Conservation (phyloP, 2,888 invertebrate species). For the Girardia tigrina region DNA sequence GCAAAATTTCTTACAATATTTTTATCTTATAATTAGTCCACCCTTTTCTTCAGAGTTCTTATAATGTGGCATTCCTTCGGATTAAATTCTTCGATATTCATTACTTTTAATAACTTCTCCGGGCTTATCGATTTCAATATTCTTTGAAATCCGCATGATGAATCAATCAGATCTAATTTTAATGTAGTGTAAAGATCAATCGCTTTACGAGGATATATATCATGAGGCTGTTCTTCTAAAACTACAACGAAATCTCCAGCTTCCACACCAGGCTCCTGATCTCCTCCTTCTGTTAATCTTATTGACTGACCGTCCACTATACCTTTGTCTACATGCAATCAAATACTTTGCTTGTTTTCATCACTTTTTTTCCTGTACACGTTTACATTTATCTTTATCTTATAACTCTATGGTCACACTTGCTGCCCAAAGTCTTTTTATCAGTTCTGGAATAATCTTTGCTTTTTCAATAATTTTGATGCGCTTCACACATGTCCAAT, state of each 20-base stretch:
- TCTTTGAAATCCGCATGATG: constrained; percentile 85
- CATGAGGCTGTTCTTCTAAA: constrained; percentile 80
- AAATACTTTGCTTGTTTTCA: no score
- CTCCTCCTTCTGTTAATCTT: constrained; percentile 78
- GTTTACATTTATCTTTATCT: no score
- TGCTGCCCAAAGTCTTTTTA: no score
- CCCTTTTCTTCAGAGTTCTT: constrained; percentile 82
- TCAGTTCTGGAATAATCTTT: no score
- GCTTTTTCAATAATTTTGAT: no score
- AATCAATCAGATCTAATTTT: constrained; percentile 74
- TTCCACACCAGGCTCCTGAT: constrained; percentile 82
- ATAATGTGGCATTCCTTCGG: constrained; percentile 91
- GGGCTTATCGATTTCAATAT: no score
- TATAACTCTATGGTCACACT: no score
- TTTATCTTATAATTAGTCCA: constrained; percentile 68
- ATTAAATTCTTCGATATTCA: constrained; percentile 70
- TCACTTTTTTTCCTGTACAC: no score
- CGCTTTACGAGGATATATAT: constrained; percentile 55
- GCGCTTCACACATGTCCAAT: no score
- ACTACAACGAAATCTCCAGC: constrained; percentile 88
- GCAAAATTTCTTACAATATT: constrained; percentile 53
- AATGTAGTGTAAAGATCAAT: constrained; percentile 68
- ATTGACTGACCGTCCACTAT: constrained; percentile 90
- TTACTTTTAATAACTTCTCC: constrained; percentile 78
- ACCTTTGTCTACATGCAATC: no score